These are phyloP conservation scores for Psilopogon haemacephalus DNA, from an alignment of 2,113 vertebrate species.

Conservation along the genomic window DNA sequence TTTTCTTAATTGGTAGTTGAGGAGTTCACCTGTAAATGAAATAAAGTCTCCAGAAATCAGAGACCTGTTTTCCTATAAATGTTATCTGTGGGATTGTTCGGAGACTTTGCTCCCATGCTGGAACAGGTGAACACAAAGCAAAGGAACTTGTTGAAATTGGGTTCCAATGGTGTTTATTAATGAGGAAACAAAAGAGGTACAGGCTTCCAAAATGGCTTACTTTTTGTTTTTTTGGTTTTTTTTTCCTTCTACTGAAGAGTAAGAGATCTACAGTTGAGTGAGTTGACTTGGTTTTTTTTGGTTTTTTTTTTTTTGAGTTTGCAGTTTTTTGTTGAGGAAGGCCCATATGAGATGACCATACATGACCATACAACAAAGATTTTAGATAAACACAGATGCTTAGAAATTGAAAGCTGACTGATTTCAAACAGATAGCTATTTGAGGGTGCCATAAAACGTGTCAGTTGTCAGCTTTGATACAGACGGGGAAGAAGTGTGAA, in stretches of 20 bases:
- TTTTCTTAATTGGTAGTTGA: not conserved
- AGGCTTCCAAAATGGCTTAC: not conserved
- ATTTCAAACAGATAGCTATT: constrained; percentile 12
- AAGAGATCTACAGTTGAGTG: not conserved
- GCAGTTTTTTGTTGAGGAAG: not conserved
- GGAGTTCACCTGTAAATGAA: not conserved
- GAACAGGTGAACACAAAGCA: too few relatives aligned
- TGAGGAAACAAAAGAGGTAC: not conserved
- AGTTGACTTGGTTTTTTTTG: not conserved
- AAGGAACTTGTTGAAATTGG: not conserved
- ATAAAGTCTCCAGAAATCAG: not conserved
- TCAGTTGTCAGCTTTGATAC: not conserved
- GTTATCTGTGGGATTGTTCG: not conserved
- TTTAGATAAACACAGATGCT: not conserved
- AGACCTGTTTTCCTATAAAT: not conserved
- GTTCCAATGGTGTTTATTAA: not conserved
- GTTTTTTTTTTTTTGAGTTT: not conserved
- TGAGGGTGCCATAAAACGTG: not conserved
- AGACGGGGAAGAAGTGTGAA: not conserved
- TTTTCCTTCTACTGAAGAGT: not conserved
- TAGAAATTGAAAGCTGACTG: not conserved
- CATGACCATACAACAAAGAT: not conserved
- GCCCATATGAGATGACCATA: not conserved
- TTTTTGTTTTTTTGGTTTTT: too few relatives aligned
- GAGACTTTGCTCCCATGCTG: too few relatives aligned